Base-by-base conservation (phyloP, 1,140 invertebrate species). In the Ridgeia piscesae region DNA sequence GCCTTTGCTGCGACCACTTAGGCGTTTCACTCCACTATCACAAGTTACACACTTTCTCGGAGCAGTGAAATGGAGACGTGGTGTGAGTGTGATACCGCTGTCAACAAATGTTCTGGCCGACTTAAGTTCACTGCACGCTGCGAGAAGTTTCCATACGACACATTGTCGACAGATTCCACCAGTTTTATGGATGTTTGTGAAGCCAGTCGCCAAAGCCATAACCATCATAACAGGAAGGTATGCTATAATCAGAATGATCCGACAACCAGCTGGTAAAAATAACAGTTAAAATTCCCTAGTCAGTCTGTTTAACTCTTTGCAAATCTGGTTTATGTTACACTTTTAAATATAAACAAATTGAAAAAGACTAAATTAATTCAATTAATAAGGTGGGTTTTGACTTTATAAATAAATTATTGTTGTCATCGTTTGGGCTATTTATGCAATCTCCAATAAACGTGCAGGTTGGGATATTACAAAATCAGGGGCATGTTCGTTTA, bases 141-240 rank as follows among this genome's bases (percentile, higher is more conserved):
- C 34, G 17, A 92, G 48, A 77, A 33, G 31, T 34, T 94, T 94
- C 92, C 94, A 93, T 77, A 93, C 93, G 31, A 93, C 93, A 34
- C 91, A 33, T n/a, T 33, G 88, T 27, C 93, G 92, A n/a, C 33
- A 92, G 89, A 92, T 94, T 33, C 93, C 92, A 50, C 94, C 94
- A 77, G 48, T 94, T n/a, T 58, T 94, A n/a, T 94, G 93, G 94
- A 88, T 94, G 34, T 35, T 94, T 91, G 21, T 94, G 35, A 94
- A 94, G 92, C 94, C 94, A 31, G 17, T 94, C 27, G 93, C 93
- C 1, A 94, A 94, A 93, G 33, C 94, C 48, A 91, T 91, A n/a
- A 94, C 94, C 6, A 93, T 94, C 77, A 33, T 94, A 34, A 93
- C 92, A 8, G 94, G 94, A 42, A 94, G 94, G 94, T 94, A 92